Evolutionary conservation across 2,888 invertebrate genomes (phyloP), one percentile per base, ranked within the genome.

Genomic region (Hofmannophila pseudospretella): DNA sequence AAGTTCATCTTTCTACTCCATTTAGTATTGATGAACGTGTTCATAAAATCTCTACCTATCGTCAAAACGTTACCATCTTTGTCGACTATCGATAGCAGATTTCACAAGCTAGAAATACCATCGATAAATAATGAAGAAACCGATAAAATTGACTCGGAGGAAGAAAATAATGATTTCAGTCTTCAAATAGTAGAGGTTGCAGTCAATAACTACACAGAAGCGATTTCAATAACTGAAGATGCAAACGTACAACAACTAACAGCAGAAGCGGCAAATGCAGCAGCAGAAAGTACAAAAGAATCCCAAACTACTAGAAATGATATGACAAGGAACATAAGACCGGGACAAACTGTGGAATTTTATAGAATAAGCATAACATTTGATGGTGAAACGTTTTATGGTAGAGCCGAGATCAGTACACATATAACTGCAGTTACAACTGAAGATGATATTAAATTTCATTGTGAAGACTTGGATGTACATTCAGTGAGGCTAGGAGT

Each of bases 281-380:
- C 19, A 14, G 14, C 7, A 27, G 11, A n/a, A n/a, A n/a, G n/a
- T n/a, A n/a, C n/a, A n/a, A n/a, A n/a, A n/a, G n/a, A n/a, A n/a
- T n/a, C n/a, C 8, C 29, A 23, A 2, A 34, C 29, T 2, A 25
- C 5, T 1, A 32, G 20, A 9, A 32, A 32, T 13, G 10, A 10
- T 12, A 26, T 32, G 9, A n/a, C 39, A 2, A 49, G 55, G 28
- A 66, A 62, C 31, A 39, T 75, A 16, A 58, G 76, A 41, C 71
- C 74, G 4, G 79, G 72, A 3, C 67, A 77, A 60, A 7, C 19
- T 1, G 52, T 69, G 0, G 47, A 35, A 1, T 54, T 44, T 11
- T 75, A 77, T 27, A n/a, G 12, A 0, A 39, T 80, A 4, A 54
- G 58, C 44, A 38, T 80, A 2, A 45, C 54, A 4, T 56, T 67